Base-by-base conservation (phyloP, 2,797 vertebrate species). In the Sebastes goodei region DNA sequence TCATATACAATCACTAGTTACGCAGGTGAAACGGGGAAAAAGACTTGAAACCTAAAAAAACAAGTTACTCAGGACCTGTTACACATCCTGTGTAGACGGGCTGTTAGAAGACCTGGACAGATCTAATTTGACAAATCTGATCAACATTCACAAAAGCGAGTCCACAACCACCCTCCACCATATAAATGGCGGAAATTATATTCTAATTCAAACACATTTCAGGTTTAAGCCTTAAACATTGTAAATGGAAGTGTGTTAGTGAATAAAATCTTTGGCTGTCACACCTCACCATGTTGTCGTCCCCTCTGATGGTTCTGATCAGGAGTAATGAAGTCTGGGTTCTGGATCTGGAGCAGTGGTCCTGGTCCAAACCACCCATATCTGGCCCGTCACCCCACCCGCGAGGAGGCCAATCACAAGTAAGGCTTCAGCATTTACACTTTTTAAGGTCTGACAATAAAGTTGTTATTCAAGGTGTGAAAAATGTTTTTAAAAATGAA, bases 261-360 rank as follows among this genome's bases (percentile, higher is more conserved):
- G 35, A 66, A 14, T 55, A 15, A 5, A 56, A 67, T 30, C 9
- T 52, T 55, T 38, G 27, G 7, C 35, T 64, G 15, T 68, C 9
- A 14, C 23, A 20, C 9, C 25, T 68, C n/a, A 74, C 42, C 8
- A 9, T 75, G 46, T 64, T 79, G 20, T 20, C 32, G 2, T 68
- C 5, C 33, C 32, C 8, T 81, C 67, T 73, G 30, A 59, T 83
- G 68, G 17, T 76, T 77, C 59, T 77, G 12, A 65, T 78, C 91
- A 99, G 98, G 99, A 99, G 98, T 93, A 99, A 97, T 6, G 99
- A 99, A 3, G 96, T 99, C 80, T 99, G 99, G 99, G 96, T 99
- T 89, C 95, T 99, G 84, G 97, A 99, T 93, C 96, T 99, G 10
- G 98, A 99, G 90, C 98, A 99, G 93, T 99, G 98, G 99, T 96